Percentiles rank a stretch among this genome's conserved stretches.
Conservation (phyloP, 2,113 vertebrate genomes). For the Gadus chalcogrammus region DNA sequence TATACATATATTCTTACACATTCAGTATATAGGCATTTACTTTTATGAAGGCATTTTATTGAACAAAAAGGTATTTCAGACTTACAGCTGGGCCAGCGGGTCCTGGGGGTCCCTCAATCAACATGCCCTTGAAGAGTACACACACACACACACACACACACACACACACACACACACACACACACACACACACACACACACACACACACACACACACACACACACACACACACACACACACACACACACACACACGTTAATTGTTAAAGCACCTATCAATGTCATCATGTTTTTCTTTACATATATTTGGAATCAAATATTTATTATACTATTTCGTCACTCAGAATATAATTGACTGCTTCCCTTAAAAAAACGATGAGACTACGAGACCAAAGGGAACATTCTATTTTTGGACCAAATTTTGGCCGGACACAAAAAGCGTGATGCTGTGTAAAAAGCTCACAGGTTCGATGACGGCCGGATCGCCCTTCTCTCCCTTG, state of each 20-base stretch:
- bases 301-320: no score
- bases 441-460: constrained; percentile 47
- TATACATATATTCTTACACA: not conserved
- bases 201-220: constrained; percentile 26
- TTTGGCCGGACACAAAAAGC: not conserved
- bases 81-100: constrained; percentile 86
- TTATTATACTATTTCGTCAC: no score
- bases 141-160: not conserved
- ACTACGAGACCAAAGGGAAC: not conserved
- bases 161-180: no score
- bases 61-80: constrained; percentile 12
- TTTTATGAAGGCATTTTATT: not conserved
- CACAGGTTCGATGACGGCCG: constrained; percentile 95
- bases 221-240: no score
- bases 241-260: no score
- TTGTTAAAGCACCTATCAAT: no score
- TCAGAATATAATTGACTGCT: no score
- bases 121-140: constrained; percentile 83
- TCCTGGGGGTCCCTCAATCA: constrained; percentile 93
- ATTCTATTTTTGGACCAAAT: constrained; percentile 22
- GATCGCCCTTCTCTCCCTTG: constrained; percentile 95
- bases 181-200: not conserved
- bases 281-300: no score
- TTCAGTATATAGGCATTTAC: not conserved
- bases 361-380: no score